These are phyloP conservation scores for Trissonchulus sp. DNA, from an alignment of 2,888 invertebrate species.

Conservation along the genomic window DNA sequence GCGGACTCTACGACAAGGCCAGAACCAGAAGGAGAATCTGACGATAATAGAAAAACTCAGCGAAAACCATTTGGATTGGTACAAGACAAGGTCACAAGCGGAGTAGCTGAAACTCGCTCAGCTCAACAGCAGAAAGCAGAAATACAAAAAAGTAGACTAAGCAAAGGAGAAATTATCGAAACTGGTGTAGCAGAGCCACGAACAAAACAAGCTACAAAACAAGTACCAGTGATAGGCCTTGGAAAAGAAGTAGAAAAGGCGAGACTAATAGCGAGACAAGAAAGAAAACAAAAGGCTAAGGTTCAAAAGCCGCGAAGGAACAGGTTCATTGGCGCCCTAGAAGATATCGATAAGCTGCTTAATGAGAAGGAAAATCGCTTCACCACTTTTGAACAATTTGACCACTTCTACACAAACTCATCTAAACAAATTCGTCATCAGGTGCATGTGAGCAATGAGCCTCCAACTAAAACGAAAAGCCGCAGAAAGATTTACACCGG, in stretches of 20 bases:
- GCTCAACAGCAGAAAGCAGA: not conserved
- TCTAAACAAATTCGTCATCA: not conserved
- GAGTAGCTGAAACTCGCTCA: not conserved
- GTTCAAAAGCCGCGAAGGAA: conserved; percentile 17
- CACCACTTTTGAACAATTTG: conserved; percentile 28
- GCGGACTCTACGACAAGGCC: not conserved
- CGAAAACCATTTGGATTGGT: no score
- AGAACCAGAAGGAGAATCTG: conserved; percentile 15
- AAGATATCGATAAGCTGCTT: conserved; percentile 31
- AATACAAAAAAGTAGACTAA: not conserved
- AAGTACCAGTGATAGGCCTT: no score
- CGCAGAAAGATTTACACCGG: conserved; percentile 24
- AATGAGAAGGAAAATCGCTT: conserved; percentile 24
- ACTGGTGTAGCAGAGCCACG: not conserved
- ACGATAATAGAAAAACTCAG: not conserved
- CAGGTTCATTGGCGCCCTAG: conserved; percentile 12
- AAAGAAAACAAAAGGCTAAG: conserved; percentile 10
- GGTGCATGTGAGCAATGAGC: not conserved
- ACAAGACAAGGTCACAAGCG: not conserved
- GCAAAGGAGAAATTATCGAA: conserved; percentile 23
- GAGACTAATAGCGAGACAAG: not conserved
- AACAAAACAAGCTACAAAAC: no score
- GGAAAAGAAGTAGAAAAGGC: no score
- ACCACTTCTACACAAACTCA: not conserved
- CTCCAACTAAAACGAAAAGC: conserved; percentile 18